phyloP scores from a whole-genome alignment of 2,797 vertebrate species.

The Gymnodraco acuticeps region DNA sequence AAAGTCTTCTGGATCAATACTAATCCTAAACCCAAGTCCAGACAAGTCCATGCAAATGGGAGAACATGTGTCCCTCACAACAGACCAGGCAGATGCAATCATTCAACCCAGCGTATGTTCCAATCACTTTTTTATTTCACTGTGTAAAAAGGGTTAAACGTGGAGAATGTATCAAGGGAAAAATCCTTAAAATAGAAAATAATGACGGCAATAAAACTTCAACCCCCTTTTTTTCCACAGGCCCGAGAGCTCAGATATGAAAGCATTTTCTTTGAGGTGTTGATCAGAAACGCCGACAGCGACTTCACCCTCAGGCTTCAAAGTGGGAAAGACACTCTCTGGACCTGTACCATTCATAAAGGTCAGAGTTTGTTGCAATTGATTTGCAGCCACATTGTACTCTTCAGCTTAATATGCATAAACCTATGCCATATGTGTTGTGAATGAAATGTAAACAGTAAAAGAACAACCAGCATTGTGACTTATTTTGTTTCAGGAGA shows the following conservation, averaged over 20 bases:
- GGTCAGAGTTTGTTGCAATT: conserved; percentile 16
- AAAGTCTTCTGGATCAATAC: not conserved
- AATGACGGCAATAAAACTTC: too few species aligned
- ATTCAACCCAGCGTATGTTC: not conserved
- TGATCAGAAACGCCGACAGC: not conserved
- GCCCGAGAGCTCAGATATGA: too few species aligned
- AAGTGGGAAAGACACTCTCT: not conserved
- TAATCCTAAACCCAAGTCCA: conserved; percentile 39
- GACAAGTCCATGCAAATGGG: conserved; percentile 18
- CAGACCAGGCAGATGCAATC: conserved; percentile 1
- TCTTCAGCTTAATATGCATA: too few species aligned
- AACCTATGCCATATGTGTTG: too few species aligned
- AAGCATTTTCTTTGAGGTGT: conserved; percentile 12
- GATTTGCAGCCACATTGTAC: too few species aligned
- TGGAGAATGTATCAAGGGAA: conserved; percentile 26
- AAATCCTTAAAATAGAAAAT: too few species aligned
- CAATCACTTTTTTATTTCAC: too few species aligned
- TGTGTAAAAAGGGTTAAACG: not conserved
- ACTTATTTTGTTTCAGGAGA: conserved; percentile 21
- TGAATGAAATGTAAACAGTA: too few species aligned
- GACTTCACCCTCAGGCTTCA: not conserved
- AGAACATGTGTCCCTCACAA: conserved; percentile 8
- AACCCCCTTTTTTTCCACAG: too few species aligned
- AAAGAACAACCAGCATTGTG: not conserved
- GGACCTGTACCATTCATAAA: conserved; percentile 30